phyloP scores from a whole-genome alignment of 2,888 invertebrate species.

The Pollenia amentaria region DNA sequence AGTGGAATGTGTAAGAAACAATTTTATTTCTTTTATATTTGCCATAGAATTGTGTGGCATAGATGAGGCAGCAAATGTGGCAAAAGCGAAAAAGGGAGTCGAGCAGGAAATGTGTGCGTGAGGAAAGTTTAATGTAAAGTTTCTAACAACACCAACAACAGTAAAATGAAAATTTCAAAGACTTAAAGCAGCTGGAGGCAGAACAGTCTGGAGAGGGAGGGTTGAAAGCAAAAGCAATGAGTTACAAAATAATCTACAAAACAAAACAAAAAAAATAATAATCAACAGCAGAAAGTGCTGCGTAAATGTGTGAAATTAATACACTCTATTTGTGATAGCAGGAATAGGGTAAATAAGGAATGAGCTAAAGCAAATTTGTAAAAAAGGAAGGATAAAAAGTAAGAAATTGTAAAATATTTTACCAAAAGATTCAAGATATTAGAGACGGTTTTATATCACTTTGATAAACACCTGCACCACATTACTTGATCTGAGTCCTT shows the following conservation, averaged over 20 bases:
- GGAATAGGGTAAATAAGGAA: not conserved
- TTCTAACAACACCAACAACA: conserved; percentile 34
- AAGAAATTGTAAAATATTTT: too few species aligned
- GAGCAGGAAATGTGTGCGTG: conserved; percentile 71
- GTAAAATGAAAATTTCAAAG: conserved; percentile 26
- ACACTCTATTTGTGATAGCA: conserved; percentile 48
- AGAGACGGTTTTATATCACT: too few species aligned
- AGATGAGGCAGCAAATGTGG: conserved; percentile 38
- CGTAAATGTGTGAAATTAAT: conserved; percentile 73
- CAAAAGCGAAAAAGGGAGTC: conserved; percentile 17
- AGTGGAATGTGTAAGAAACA: conserved; percentile 48
- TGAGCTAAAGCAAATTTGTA: not conserved
- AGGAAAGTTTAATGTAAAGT: conserved; percentile 70
- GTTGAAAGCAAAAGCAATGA: conserved; percentile 35
- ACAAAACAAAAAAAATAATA: conserved; percentile 8
- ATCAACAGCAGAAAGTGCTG: conserved; percentile 59
- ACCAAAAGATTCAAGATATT: too few species aligned
- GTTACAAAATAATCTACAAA: conserved; percentile 55
- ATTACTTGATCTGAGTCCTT: not conserved
- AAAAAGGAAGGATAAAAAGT: not conserved
- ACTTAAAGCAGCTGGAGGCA: conserved; percentile 56
- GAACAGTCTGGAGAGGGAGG: not conserved
- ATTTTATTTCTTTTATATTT: conserved; percentile 55
- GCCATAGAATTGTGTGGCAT: not conserved
- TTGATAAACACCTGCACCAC: not conserved